phyloP scores from a whole-genome alignment of 2,888 invertebrate species.

The Cyclophora punctaria region DNA sequence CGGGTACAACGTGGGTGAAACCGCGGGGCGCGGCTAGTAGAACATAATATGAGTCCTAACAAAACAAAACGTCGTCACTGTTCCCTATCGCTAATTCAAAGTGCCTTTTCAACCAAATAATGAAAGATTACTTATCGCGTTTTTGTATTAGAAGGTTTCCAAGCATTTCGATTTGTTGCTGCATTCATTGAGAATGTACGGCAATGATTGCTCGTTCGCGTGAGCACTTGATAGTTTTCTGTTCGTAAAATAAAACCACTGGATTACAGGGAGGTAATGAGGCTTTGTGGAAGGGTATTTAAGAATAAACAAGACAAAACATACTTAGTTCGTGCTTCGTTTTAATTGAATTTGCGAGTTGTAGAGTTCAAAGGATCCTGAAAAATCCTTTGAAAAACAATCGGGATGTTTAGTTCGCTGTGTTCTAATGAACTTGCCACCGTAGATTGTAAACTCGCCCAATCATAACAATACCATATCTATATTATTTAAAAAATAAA shows the following conservation, averaged over 20 bases:
- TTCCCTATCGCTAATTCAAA: background rate
- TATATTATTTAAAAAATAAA: no score
- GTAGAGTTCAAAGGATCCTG: no score
- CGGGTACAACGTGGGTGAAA: no score
- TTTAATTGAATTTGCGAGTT: no score
- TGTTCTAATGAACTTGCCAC: no score
- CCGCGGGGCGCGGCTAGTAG: no score
- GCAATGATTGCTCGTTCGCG: constrained; percentile 62
- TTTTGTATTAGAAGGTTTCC: constrained; percentile 16
- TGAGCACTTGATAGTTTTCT: constrained; percentile 49
- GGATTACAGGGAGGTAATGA: constrained; percentile 5
- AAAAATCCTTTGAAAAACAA: no score
- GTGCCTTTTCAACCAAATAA: constrained; percentile 12
- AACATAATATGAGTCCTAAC: no score
- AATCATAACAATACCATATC: no score
- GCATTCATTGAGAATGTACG: constrained; percentile 47
- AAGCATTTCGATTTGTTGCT: constrained; percentile 55
- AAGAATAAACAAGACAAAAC: constrained; percentile 2
- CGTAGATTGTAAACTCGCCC: no score
- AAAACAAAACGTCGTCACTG: constrained; percentile 14
- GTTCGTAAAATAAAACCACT: constrained; percentile 36
- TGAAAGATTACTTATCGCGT: constrained; percentile 21
- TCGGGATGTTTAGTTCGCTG: no score
- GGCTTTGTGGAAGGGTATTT: constrained; percentile 7
- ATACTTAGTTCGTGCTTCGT: no score